phyloP scores from a whole-genome alignment of 2,797 vertebrate species.

The Cephalopachus bancanus region DNA sequence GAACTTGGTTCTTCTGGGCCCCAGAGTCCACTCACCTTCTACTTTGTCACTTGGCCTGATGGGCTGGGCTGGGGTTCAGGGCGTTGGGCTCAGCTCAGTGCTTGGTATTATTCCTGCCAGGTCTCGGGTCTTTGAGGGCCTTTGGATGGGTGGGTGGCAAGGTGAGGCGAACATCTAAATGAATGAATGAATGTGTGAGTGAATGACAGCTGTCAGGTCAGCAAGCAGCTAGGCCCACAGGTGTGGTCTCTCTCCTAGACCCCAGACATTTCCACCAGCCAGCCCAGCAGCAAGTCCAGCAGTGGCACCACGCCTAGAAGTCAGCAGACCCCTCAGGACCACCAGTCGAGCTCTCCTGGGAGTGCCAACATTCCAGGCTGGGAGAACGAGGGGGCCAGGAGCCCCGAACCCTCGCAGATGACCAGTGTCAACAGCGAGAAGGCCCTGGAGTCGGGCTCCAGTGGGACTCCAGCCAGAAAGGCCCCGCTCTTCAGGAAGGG shows the following conservation, averaged over 20 bases:
- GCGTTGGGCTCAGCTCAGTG: not conserved
- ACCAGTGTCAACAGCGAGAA: constrained; percentile 64
- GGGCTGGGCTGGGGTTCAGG: not conserved
- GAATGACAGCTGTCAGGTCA: not conserved
- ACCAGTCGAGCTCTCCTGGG: not conserved
- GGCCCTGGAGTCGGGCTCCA: constrained; percentile 36
- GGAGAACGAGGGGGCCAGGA: not conserved
- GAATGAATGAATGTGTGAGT: not conserved
- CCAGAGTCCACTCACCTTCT: not conserved
- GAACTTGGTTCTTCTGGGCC: not conserved
- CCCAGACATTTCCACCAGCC: constrained; percentile 72
- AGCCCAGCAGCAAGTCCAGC: constrained; percentile 60
- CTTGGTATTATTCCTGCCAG: not conserved
- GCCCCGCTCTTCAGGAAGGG: constrained; percentile 61
- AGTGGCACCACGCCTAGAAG: not conserved
- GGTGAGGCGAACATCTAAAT: not conserved
- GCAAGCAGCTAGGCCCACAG: not conserved
- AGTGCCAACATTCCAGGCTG: not conserved
- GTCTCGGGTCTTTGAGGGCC: not conserved
- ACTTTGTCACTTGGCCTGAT: not conserved
- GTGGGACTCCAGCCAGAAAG: not conserved
- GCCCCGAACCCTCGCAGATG: not conserved
- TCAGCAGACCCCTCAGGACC: not conserved
- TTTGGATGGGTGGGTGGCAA: not conserved
- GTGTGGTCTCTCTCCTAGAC: constrained; percentile 67